These are phyloP conservation scores for Mormyrops attenuatus DNA, from an alignment of 2,797 vertebrate genomes.

Conservation along the genomic window DNA sequence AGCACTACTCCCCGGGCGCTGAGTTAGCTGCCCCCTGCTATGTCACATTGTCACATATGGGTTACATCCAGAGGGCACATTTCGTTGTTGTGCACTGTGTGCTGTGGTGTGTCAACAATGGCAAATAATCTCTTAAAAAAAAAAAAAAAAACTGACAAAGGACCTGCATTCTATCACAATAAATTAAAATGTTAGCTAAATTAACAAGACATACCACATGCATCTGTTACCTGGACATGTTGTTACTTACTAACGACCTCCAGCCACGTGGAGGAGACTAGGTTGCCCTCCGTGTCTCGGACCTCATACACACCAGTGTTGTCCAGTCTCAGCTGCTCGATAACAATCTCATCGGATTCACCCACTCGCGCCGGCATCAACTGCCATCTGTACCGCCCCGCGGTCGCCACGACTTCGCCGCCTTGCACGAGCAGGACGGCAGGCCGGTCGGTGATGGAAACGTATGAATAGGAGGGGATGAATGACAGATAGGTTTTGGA, in stretches of 20 bases:
- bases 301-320: conserved; percentile 58
- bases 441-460: conserved; percentile 46
- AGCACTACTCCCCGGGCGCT: no score
- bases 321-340: conserved; percentile 39
- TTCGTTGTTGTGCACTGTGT: no score
- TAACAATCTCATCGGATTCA: conserved; percentile 43
- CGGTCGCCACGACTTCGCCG: conserved; percentile 47
- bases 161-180: not conserved
- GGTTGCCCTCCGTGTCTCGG: conserved; percentile 51
- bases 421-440: conserved; percentile 51
- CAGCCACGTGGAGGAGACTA: conserved; percentile 56
- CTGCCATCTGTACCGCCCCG: conserved; percentile 50
- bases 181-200: not conserved
- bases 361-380: conserved; percentile 48
- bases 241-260: conserved; percentile 52
- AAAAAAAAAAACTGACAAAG: not conserved
- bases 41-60: no score
- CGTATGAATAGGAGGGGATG: conserved; percentile 42
- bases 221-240: not conserved
- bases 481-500: conserved; percentile 54
- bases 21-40: no score
- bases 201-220: not conserved
- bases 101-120: no score
- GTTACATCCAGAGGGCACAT: no score
- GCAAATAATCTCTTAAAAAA: no score